Conservation (phyloP, 2,797 vertebrate genomes). For the Epinephelus malabaricus region DNA sequence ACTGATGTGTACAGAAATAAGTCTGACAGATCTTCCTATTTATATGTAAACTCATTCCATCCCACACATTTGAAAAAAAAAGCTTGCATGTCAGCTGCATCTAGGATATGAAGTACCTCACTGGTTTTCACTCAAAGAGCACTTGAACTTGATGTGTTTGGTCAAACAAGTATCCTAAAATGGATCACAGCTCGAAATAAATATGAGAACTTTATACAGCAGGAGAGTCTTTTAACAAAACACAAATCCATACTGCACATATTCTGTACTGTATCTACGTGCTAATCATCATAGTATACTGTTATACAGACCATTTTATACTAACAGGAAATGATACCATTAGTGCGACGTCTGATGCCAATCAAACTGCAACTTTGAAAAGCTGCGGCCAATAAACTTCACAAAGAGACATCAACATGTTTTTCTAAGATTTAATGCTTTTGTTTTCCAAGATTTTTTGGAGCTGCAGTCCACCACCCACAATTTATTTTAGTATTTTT, state of each 20-base stretch:
- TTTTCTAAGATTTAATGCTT: background rate
- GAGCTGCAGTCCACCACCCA: conserved; percentile 2
- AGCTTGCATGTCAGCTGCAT: background rate
- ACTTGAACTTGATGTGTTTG: background rate
- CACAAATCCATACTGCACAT: background rate
- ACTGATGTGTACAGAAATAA: conserved; percentile 20
- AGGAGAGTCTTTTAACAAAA: conserved; percentile 12
- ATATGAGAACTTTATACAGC: background rate
- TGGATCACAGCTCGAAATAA: conserved; percentile 26
- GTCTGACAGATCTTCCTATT: conserved; percentile 28
- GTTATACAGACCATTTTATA: background rate
- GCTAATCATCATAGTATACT: background rate
- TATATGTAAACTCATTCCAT: conserved; percentile 12
- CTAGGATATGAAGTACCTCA: conserved; percentile 3
- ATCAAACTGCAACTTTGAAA: background rate
- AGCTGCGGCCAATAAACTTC: background rate
- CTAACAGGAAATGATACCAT: background rate
- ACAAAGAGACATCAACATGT: background rate
- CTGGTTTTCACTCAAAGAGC: background rate
- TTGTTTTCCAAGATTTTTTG: background rate
- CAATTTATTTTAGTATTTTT: background rate
- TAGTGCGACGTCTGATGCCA: background rate
- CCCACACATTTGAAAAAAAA: conserved; percentile 21
- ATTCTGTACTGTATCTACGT: background rate
- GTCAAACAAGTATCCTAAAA: background rate